These are phyloP conservation scores for Spermophilus dauricus DNA, from an alignment of 2,113 vertebrate species.

Conservation along the genomic window DNA sequence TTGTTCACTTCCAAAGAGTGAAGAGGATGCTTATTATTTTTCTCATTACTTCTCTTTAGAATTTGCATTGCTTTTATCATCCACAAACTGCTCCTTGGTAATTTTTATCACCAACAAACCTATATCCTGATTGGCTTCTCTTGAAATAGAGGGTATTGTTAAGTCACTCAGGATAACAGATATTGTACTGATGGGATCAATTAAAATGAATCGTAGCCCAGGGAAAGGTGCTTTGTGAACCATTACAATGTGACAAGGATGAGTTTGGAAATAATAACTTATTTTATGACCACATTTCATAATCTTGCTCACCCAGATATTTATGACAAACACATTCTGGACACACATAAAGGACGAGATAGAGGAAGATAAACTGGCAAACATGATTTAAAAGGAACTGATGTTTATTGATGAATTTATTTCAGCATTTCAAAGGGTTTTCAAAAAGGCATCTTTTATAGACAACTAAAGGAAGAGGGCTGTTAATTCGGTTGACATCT, in stretches of 20 bases:
- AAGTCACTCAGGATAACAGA: constrained; percentile 61
- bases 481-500: constrained; percentile 2
- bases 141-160: constrained; percentile 64
- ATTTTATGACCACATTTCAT: constrained; percentile 66
- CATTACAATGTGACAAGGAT: constrained; percentile 59
- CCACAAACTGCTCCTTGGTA: constrained; percentile 52
- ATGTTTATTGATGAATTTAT: neutral
- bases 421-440: constrained; percentile 53
- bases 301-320: constrained; percentile 58
- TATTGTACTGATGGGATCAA: constrained; percentile 63
- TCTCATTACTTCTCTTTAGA: constrained; percentile 72
- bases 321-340: constrained; percentile 56
- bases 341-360: neutral
- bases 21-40: constrained; percentile 67
- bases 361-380: constrained; percentile 38
- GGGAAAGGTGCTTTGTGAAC: constrained; percentile 68
- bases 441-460: constrained; percentile 36
- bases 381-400: constrained; percentile 43
- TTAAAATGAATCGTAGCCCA: constrained; percentile 63
- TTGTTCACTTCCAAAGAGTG: constrained; percentile 38
- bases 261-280: constrained; percentile 69
- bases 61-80: constrained; percentile 62
- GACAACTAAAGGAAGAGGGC: neutral
- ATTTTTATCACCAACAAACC: constrained; percentile 74
- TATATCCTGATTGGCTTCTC: constrained; percentile 57